Conservation (phyloP, 2,113 vertebrate genomes). For the Leptobrachium ailaonicum region DNA sequence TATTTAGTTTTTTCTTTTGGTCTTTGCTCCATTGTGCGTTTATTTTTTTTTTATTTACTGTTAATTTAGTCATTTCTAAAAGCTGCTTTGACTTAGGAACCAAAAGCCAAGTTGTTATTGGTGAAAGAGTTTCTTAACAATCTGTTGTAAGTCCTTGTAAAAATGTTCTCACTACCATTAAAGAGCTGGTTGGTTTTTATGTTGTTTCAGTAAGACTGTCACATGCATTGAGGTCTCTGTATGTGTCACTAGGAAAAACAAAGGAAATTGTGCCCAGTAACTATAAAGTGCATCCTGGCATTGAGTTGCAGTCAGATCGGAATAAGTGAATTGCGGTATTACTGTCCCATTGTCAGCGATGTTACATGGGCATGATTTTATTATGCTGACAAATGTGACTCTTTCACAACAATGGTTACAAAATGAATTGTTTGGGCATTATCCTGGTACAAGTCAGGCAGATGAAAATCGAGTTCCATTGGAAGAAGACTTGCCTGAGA, state of each 20-base stretch:
- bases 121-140: neutral
- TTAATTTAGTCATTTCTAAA: no score
- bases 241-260: neutral
- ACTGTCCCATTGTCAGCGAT: neutral
- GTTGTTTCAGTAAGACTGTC: neutral
- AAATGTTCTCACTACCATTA: neutral
- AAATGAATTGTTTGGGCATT: no score
- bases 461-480: no score
- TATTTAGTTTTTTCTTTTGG: no score
- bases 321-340: neutral
- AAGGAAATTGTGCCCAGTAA: neutral
- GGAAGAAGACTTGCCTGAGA: no score
- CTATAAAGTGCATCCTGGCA: constrained; percentile 16
- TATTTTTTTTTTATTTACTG: no score
- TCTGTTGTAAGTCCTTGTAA: constrained; percentile 13
- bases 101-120: neutral
- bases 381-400: no score
- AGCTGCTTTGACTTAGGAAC: no score
- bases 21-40: no score
- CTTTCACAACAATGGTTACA: no score
- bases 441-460: no score
- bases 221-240: neutral
- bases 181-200: constrained; percentile 4
- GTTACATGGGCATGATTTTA: no score
- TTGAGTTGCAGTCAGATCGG: neutral